Base-by-base conservation (phyloP, 2,113 vertebrate genomes). In the Lucifuga dentata region DNA sequence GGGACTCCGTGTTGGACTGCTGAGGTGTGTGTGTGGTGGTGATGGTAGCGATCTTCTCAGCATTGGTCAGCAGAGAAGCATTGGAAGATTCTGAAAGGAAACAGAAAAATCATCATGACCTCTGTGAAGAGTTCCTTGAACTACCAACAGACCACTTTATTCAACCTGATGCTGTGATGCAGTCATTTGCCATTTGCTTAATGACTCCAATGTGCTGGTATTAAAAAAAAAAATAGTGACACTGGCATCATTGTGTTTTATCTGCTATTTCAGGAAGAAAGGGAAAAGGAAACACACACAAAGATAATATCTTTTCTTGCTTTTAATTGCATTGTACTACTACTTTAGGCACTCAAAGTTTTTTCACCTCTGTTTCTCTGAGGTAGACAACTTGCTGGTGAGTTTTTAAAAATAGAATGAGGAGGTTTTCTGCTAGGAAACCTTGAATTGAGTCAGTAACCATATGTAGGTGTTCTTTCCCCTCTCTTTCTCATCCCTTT, bases 1-100 rank as follows among this genome's bases (percentile, higher is more conserved):
- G 94, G 71, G 89, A 78, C 85, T 98, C 97, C 72, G 93, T 91
- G 76, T 53, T 64, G 26, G 87, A 67, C 75, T 89, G 81, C 86
- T 96, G 96, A 83, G 97, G 94, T 71, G 95, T 94, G 86, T 98
- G 97, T 45, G 97, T 97, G 76, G 96, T 98, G 87, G 97, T 98
- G 88, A 98, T 98, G 81, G 97, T 98, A 68, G 97, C 97, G 13
- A 98, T 98, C 92, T 98, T 98, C 92, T 98, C 97, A 11, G 97
- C 97, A 40, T 97, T 98, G 81, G 97, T 98, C 87, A 98, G 89
- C 91, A 98, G 92, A 69, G 96, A 95, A 80, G 97, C 96, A 77
- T 98, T 98, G 60, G 97, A 98, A 76, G 96, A 96, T 86, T 98
- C 97, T 98, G 84, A 21, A 64, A 48, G 64, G 23, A 81, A 17